phyloP scores from a whole-genome alignment of 1,140 invertebrate genomes.

The Drosophila erecta region DNA sequence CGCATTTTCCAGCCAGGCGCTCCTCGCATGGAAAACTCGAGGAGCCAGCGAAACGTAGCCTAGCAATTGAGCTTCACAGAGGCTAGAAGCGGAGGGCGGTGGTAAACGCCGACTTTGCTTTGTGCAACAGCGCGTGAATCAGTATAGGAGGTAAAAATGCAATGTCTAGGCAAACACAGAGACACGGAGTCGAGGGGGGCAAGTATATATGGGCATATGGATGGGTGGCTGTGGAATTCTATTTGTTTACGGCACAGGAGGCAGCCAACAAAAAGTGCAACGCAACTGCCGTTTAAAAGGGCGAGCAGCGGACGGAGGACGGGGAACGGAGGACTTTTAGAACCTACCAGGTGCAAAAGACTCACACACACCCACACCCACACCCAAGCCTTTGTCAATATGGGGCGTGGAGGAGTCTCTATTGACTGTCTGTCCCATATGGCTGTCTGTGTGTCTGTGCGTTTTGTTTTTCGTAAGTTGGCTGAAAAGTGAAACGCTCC shows the following conservation, averaged over 20 bases:
- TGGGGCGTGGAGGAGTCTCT: constrained; percentile 30
- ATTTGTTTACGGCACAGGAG: constrained; percentile 72
- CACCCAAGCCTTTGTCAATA: constrained; percentile 59
- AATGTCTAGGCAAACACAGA: constrained; percentile 66
- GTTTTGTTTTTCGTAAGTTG: constrained; percentile 45
- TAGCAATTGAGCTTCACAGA: constrained; percentile 53
- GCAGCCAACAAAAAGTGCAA: constrained; percentile 73
- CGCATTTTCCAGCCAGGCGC: constrained; percentile 27
- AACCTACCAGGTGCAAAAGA: constrained; percentile 52
- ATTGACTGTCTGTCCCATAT: constrained; percentile 49
- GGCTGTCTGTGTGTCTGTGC: constrained; percentile 19
- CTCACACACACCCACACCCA: constrained; percentile 1
- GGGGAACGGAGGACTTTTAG: constrained; percentile 15
- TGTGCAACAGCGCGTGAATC: constrained; percentile 76
- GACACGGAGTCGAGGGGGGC: constrained; percentile 17
- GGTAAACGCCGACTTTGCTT: constrained; percentile 76
- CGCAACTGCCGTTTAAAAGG: constrained; percentile 46
- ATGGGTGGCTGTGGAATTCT: constrained; percentile 41
- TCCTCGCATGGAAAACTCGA: constrained; percentile 27
- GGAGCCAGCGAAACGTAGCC: constrained; percentile 54
- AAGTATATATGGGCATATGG: constrained; percentile 6
- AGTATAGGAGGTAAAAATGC: constrained; percentile 56
- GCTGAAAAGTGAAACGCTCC: constrained; percentile 55
- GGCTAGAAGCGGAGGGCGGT: constrained; percentile 3
- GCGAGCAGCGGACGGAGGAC: constrained; percentile 14